phyloP scores from a whole-genome alignment of 2,113 vertebrate species.

The Gadus macrocephalus region DNA sequence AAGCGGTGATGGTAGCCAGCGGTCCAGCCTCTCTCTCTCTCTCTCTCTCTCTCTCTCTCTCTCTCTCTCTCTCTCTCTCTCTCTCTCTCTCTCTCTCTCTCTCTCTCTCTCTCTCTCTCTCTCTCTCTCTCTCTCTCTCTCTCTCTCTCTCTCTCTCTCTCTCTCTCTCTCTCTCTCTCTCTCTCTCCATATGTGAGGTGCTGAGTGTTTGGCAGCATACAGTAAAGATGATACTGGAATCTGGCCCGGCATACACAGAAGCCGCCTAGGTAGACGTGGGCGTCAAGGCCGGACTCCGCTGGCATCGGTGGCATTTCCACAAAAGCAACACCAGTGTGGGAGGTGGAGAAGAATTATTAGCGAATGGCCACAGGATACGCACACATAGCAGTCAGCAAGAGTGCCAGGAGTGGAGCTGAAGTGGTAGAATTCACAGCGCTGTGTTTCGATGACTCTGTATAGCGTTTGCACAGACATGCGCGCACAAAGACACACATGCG shows the following conservation, averaged over 20 bases:
- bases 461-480: neutral
- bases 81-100: neutral
- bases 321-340: slow-evolving; percentile 21
- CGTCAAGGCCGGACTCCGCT: slow-evolving; percentile 4
- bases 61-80: neutral
- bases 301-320: slow-evolving; percentile 26
- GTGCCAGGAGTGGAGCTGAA: slow-evolving; percentile 18
- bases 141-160: neutral
- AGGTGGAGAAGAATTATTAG: slow-evolving; percentile 33
- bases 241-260: neutral
- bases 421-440: slow-evolving; percentile 20
- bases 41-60: too few relatives aligned
- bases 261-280: neutral
- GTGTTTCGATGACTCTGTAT: slow-evolving; percentile 3
- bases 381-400: slow-evolving; percentile 7
- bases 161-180: too few relatives aligned
- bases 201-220: slow-evolving; percentile 8
- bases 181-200: neutral
- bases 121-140: neutral
- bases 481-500: neutral
- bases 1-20: neutral
- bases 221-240: neutral
- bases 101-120: neutral
- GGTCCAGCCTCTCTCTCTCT: too few relatives aligned
- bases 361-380: slow-evolving; percentile 28